Base-by-base conservation (phyloP, 1,140 invertebrate species). In the Brachystomella parvula region DNA sequence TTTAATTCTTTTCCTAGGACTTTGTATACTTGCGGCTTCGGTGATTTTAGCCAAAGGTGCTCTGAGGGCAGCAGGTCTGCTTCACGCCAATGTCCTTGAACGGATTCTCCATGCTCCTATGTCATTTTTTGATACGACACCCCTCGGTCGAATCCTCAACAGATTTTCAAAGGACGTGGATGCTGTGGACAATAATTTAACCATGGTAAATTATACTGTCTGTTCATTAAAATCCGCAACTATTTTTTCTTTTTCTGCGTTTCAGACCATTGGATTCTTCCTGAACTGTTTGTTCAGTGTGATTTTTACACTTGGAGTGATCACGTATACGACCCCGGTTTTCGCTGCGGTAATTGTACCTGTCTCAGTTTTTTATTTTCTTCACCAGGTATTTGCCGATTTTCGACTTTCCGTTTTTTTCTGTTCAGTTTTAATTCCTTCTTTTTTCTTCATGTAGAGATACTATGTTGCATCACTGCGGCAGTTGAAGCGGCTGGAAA, bases 101-200 rank as follows among this genome's bases (percentile, higher is more conserved):
- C n/a, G n/a, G n/a, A n/a, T 82, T 29, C 67, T 84, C 19, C 84
- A 83, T 69, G 83, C 83, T 70, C 89, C 90, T 49, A 83, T n/a
- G n/a, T n/a, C n/a, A n/a, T n/a, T n/a, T n/a, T n/a, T n/a, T n/a
- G n/a, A n/a, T n/a, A n/a, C n/a, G 72, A 92, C 90, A 71, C 90
- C 91, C 56, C 76, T 87, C 66, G 91, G 91, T 74, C 82, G 90
- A 75, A 84, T 92, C 74, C 80, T 93, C 73, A 92, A 92, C 81
- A 83, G 89, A 74, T 92, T 94, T 80, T 84, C 85, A 78, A 90
- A 89, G 79, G 90, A 92, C 81, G 82, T 92, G 70, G 88, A 92
- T 77, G 83, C 83, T 1, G 69, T 87, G 83, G 84, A 77, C 75
- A 72, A 73, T 71, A 84, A n/a, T n/a, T n/a, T n/a, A n/a, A n/a